Evolutionary conservation across 2,797 vertebrate genomes (phyloP).

Genomic region (Lacerta agilis): DNA sequence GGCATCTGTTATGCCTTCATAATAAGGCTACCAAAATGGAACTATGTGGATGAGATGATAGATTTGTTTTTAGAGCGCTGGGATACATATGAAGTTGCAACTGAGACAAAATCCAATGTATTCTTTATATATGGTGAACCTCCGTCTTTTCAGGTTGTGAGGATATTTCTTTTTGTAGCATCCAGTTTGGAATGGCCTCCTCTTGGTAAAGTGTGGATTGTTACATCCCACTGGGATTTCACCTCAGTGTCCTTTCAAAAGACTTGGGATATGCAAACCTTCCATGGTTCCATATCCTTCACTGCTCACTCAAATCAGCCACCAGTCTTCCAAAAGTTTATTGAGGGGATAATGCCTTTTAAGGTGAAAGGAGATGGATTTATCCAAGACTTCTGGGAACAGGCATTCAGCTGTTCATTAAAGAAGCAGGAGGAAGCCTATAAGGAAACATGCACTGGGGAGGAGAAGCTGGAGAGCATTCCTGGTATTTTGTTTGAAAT

Average conservation of each 20-base stretch:
- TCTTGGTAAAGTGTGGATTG: slow-evolving; percentile 1
- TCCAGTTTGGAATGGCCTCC: neutral
- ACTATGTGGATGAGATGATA: too few species aligned
- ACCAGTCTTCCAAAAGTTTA: neutral
- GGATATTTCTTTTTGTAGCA: neutral
- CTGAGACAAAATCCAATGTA: neutral
- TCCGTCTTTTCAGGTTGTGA: neutral
- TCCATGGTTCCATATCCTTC: neutral
- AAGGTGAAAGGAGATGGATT: neutral
- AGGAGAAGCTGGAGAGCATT: neutral
- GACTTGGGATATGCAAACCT: neutral
- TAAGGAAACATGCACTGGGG: neutral
- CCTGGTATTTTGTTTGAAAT: neutral
- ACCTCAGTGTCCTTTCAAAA: neutral
- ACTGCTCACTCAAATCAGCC: neutral
- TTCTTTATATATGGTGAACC: neutral
- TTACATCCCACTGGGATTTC: neutral
- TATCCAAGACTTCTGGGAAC: neutral
- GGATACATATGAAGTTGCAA: neutral
- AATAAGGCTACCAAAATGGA: too few species aligned
- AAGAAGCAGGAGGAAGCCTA: too few species aligned
- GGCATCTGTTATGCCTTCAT: too few species aligned
- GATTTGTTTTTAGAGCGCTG: rapidly evolving
- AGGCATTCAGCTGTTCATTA: too few species aligned
- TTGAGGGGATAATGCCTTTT: neutral